A percentile compares a stretch with the other conserved stretches of the same genome.
Evolutionary conservation across 2,888 invertebrate species (phyloP).

Genomic region (Listrodromus nycthemerus): DNA sequence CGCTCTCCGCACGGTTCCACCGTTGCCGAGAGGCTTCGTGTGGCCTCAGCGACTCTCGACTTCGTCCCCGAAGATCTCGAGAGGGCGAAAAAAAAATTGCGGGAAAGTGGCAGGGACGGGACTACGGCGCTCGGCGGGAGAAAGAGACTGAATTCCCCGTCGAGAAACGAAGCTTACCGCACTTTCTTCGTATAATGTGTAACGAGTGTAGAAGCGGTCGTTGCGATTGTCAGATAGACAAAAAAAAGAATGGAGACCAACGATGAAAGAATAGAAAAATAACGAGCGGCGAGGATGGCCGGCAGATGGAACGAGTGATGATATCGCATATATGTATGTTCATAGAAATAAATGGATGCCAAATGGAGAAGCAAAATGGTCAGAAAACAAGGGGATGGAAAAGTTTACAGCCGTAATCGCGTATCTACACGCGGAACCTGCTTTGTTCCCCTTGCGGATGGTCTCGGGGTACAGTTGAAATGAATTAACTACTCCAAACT

Average conservation of each 20-base stretch:
- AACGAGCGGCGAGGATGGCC: not conserved
- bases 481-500: conserved; percentile 6
- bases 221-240: conserved; percentile 18
- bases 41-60: not conserved
- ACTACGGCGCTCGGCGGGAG: not conserved
- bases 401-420: conserved; percentile 22
- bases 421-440: not conserved
- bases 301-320: not conserved
- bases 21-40: conserved; percentile 31
- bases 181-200: conserved; percentile 19
- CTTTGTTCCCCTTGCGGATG: not conserved
- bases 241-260: not conserved
- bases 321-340: not conserved
- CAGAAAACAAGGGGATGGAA: not conserved
- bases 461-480: conserved; percentile 3
- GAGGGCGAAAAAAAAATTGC: conserved; percentile 26
- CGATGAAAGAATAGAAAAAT: conserved; percentile 23
- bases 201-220: conserved; percentile 8
- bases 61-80: conserved; percentile 37
- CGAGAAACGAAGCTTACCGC: conserved; percentile 39
- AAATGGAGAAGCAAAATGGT: not conserved
- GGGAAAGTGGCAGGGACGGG: conserved; percentile 1
- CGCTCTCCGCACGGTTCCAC: conserved; percentile 37
- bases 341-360: not conserved
- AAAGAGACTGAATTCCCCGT: conserved; percentile 15